These are phyloP conservation scores for Aviceda subcristata DNA, from an alignment of 2,113 vertebrate species.

Conservation along the genomic window DNA sequence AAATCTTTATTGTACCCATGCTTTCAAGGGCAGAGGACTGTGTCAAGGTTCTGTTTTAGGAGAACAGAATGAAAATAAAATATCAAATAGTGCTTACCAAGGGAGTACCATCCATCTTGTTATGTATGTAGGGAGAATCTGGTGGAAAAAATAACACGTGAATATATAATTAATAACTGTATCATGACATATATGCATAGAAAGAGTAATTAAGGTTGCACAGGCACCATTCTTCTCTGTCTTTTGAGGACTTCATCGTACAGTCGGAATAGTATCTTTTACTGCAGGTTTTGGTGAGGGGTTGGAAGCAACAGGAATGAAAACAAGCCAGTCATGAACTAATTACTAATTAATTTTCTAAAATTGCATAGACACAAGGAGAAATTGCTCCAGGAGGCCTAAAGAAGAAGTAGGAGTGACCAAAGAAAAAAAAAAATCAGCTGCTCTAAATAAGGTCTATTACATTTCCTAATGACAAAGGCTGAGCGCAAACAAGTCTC, in stretches of 20 bases:
- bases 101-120: background rate
- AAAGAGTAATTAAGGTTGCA: background rate
- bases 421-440: background rate
- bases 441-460: background rate
- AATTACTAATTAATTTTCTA: background rate
- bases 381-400: background rate
- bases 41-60: background rate
- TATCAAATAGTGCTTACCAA: background rate
- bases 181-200: background rate
- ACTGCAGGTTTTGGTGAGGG: background rate
- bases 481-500: background rate
- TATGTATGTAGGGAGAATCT: background rate
- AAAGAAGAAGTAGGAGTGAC: background rate
- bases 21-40: background rate
- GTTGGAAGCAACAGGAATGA: background rate
- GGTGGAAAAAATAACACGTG: background rate
- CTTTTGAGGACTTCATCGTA: background rate
- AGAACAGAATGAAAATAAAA: conserved; percentile 28
- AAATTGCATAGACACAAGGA: background rate
- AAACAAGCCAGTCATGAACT: background rate
- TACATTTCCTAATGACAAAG: background rate
- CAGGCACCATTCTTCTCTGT: background rate
- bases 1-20: background rate
- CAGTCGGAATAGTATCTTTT: background rate
- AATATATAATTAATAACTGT: background rate